Evolutionary conservation across 1,140 invertebrate genomes (phyloP), one percentile per base, ranked within the genome.

Genomic region (Plectus sambesii): DNA sequence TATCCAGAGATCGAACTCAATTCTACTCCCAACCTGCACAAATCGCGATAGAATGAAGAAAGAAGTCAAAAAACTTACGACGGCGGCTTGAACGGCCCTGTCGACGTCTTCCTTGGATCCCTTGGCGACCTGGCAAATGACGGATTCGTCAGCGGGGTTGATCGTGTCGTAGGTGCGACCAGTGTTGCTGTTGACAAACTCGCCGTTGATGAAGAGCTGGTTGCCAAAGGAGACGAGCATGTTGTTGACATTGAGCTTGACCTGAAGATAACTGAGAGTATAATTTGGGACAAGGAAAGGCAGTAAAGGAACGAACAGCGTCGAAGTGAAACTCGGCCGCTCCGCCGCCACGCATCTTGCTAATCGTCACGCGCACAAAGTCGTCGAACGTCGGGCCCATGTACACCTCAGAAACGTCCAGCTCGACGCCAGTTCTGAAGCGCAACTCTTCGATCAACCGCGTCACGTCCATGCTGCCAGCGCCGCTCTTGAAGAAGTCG

Each of bases 381-480:
- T 90, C 84, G 12, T 77, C 74, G 64, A 94, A 92, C 0, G 80
- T 78, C 0, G 88, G 84, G 3, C 84, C 81, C 84, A 94, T 87
- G 62, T 89, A 94, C 0, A 94, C 81, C 55, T 90, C 82, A 60
- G 86, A 85, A 65, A 87, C 92, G 63, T 85, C 79, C 5, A 96
- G 66, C 23, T 77, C 77, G 8, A 89, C 71, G 43, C 78, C 78
- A 17, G 83, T 77, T 49, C 82, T 76, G 45, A 88, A 83, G 70
- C 87, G 88, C 0, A 92, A 75, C 73, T 94, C 87, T 73, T 94
- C 90, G 0, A 96, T 80, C 51, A 70, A 79, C 75, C 80, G 79
- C 0, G 90, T 86, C 5, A 96, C 87, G 69, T 96, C 89, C 87
- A 96, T 62, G 6, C 87, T 92, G 0, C 85, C 84, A 19, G 84